Conservation (phyloP, 2,797 vertebrate genomes). For the Pseudomugil tenellus region DNA sequence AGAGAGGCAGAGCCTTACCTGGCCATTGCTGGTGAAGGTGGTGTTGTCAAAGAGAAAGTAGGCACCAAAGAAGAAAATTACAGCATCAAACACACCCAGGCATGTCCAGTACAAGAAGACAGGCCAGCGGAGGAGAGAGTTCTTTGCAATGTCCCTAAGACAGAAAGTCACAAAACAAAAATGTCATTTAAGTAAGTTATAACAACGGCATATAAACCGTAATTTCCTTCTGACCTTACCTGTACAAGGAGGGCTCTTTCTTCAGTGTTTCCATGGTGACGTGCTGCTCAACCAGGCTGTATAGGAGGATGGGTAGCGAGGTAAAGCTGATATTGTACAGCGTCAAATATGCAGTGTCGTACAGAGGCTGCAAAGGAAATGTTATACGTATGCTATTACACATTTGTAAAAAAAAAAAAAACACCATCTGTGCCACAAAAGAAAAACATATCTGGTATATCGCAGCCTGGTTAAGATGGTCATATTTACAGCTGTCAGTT, state of each 20-base stretch:
- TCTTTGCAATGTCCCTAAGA: constrained; percentile 93
- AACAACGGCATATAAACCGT: not conserved
- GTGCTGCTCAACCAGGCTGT: constrained; percentile 95
- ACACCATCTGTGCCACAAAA: not conserved
- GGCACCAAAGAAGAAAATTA: constrained; percentile 99
- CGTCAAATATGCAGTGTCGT: constrained; percentile 96
- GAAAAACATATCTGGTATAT: not conserved
- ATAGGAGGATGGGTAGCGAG: constrained; percentile 96
- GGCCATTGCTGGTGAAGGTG: constrained; percentile 92
- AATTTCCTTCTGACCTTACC: constrained; percentile 70
- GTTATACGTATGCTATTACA: constrained; percentile 3
- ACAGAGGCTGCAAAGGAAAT: constrained; percentile 88
- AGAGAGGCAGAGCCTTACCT: constrained; percentile 70
- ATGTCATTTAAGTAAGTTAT: not conserved
- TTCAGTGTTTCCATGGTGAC: constrained; percentile 90
- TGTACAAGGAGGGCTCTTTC: constrained; percentile 92
- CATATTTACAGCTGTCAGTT: not conserved
- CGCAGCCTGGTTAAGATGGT: not conserved
- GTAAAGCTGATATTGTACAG: constrained; percentile 99
- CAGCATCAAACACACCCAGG: constrained; percentile 93
- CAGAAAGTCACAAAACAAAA: not conserved
- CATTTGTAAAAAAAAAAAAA: not conserved
- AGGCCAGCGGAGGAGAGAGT: constrained; percentile 93
- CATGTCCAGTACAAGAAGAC: constrained; percentile 97
- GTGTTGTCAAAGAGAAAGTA: constrained; percentile 97